Evolutionary conservation across 1,140 invertebrate species (phyloP), one percentile per base, ranked within the genome.

Genomic region (Eriocheir sinensis): DNA sequence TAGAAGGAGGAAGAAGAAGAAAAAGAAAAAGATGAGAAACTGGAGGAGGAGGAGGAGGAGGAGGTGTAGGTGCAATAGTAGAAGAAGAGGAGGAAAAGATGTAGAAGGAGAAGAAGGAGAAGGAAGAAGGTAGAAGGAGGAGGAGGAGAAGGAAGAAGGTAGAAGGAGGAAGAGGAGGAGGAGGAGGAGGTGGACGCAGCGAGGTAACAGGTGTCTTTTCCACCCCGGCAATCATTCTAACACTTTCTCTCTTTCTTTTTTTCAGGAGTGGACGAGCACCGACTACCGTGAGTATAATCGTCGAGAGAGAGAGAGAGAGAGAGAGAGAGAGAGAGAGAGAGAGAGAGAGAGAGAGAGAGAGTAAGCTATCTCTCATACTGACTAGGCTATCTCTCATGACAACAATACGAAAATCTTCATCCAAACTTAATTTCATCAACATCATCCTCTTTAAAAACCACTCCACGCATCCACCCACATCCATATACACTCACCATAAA

Each of bases 131-230:
- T n/a, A 72, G 60, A n/a, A 72, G 60, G 9, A 72, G 60, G 60
- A 72, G 21, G n/a, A n/a, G n/a, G n/a, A n/a, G n/a, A n/a, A n/a
- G n/a, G 60, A n/a, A 72, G 60, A n/a, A 72, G 60, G 60, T n/a
- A 72, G 60, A n/a, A 72, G 60, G 60, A 72, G 60, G 60, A 72
- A n/a, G 60, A 72, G 60, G 60, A 72, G 60, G 60, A 72, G 53
- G 53, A 72, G 60, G 60, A 72, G 60, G 60, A 72, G 60, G 27
- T 2, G 21, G 21, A 72, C 3, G 53, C 27, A 21, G 27, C 53
- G 27, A 3, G 9, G 2, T 21, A 72, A 6, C 60, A 72, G 27
- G 60, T 72, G 60, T 72, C 60, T n/a, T 72, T 72, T 21, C 60
- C 21, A 21, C 27, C n/a, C n/a, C 27, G 60, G 2, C 12, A n/a